A percentile compares a stretch with the other conserved stretches of the same genome.
Evolutionary conservation across 1,140 invertebrate species (phyloP).

Genomic region (Diachasmimorpha longicaudata): DNA sequence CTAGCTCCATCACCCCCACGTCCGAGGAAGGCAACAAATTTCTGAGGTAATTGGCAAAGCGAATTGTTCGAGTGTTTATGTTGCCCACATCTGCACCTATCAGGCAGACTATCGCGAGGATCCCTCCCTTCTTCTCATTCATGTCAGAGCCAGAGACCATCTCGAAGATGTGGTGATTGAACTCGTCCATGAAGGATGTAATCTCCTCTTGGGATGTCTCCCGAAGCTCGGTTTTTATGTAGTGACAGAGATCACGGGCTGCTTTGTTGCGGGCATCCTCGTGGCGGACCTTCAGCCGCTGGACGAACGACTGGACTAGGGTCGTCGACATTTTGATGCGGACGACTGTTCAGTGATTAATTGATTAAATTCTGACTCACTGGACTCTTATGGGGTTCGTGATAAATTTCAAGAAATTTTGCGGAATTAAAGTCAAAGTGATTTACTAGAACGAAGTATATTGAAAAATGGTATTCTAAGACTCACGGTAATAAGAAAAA

Average conservation of each 20-base stretch:
- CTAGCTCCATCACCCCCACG: conserved; percentile 91
- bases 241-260: conserved; percentile 86
- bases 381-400: background rate
- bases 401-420: too few species aligned
- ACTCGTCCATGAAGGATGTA: conserved; percentile 89
- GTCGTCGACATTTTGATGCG: conserved; percentile 63
- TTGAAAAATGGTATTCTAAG: too few species aligned
- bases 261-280: conserved; percentile 85
- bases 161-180: conserved; percentile 94
- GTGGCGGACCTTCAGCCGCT: conserved; percentile 86
- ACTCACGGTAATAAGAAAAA: too few species aligned
- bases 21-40: conserved; percentile 90
- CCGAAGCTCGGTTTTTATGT: conserved; percentile 89
- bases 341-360: background rate
- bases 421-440: too few species aligned
- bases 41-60: conserved; percentile 92
- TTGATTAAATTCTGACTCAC: background rate
- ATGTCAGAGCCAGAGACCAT: conserved; percentile 93
- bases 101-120: conserved; percentile 91
- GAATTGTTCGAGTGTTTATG: conserved; percentile 84
- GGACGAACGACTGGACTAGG: conserved; percentile 80
- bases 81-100: conserved; percentile 93
- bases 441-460: too few species aligned
- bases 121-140: conserved; percentile 95
- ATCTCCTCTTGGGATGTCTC: conserved; percentile 93